Conservation (phyloP, 2,888 invertebrate genomes). For the Cylindroiulus punctatus region DNA sequence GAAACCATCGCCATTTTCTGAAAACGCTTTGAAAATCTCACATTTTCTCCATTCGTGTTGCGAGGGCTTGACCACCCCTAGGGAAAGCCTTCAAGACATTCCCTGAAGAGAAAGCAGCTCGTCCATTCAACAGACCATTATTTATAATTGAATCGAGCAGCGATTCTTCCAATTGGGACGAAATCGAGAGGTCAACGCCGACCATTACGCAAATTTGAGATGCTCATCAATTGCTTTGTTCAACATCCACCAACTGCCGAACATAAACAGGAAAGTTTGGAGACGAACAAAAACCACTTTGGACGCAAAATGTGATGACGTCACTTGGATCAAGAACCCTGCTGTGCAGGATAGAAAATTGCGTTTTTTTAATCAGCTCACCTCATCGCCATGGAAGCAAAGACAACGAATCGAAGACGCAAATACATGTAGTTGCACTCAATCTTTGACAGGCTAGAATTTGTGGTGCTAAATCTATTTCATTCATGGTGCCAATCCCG, state of each 20-base stretch:
- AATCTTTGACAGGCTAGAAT: not conserved
- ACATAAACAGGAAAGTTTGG: not conserved
- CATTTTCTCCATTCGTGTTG: not conserved
- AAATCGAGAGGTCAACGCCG: conserved; percentile 7
- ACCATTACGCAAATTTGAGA: conserved; percentile 13
- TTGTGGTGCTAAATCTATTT: not conserved
- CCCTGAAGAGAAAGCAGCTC: not conserved
- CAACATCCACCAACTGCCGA: not conserved
- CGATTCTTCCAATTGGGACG: conserved; percentile 11
- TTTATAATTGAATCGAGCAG: conserved; percentile 11
- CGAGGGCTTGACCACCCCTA: too few species aligned
- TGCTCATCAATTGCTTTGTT: not conserved
- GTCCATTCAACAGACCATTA: not conserved
- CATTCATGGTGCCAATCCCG: too few species aligned
- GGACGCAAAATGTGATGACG: not conserved
- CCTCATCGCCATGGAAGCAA: too few species aligned
- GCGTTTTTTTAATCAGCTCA: too few species aligned
- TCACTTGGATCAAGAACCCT: not conserved
- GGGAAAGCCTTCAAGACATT: too few species aligned
- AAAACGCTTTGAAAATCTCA: not conserved
- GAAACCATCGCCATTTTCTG: not conserved
- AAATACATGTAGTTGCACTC: too few species aligned
- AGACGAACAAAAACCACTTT: not conserved
- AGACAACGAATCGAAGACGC: too few species aligned
- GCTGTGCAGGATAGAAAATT: too few species aligned